Evolutionary conservation across 2,888 invertebrate genomes (phyloP), one percentile per base, ranked within the genome.

Genomic region (Aproaerema taeniolella): DNA sequence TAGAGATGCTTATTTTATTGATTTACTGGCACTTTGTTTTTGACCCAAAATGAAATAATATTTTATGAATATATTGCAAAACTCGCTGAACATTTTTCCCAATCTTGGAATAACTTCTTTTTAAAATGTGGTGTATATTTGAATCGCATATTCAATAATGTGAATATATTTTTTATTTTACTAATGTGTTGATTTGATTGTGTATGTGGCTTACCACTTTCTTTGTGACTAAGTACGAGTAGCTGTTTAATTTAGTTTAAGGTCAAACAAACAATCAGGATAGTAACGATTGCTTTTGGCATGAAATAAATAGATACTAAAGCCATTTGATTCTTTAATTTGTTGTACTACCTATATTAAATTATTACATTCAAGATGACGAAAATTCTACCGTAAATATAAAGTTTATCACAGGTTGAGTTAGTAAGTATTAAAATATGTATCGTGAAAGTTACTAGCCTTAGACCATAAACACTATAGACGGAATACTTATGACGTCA

Each of bases 181-280:
- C n/a, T 40, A 31, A 36, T 41, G 30, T 38, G 36, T n/a, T n/a
- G n/a, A n/a, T n/a, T n/a, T n/a, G n/a, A n/a, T 38, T 43, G 30
- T 40, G 38, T 44, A 42, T 46, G 40, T 39, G 40, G 33, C 24
- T 47, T 45, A 37, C 41, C 36, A n/a, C n/a, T n/a, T n/a, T 31
- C 17, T 26, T 41, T 31, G 31, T 41, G 45, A 45, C 43, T 35
- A 44, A 47, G 46, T 53, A 48, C 50, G 49, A 51, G 41, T 53
- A 50, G 41, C 34, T 41, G 31, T 47, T 46, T 42, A 39, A 45
- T 49, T 43, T 47, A 52, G 51, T 42, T 39, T 53, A 53, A 52
- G 50, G 46, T 50, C 31, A 49, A 50, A 50, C 47, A 53, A 50
- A 51, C 52, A 56, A 56, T 52, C 47, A 43, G 38, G 45, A 42